Evolutionary conservation across 2,888 invertebrate genomes (phyloP).

Genomic region (Rhopalosiphum nymphaeae): DNA sequence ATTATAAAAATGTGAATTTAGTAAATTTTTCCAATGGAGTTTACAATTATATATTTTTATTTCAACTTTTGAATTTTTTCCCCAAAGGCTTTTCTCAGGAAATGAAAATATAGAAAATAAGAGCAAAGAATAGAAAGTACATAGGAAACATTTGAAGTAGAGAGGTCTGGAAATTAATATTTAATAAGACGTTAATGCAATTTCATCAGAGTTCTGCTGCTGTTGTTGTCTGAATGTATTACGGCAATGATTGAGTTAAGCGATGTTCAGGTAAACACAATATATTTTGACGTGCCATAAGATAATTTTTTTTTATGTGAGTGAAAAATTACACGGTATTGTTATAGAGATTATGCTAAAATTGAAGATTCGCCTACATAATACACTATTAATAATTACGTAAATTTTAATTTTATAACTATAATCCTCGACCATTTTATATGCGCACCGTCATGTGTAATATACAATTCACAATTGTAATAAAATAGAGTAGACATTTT

Average conservation of each 20-base stretch:
- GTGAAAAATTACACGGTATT: not conserved
- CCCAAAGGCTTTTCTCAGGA: not conserved
- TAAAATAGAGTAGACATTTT: not conserved
- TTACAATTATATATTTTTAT: not conserved
- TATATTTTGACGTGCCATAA: not conserved
- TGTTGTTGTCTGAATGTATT: not conserved
- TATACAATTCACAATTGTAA: too few species aligned
- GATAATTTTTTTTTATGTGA: not conserved
- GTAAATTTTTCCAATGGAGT: not conserved
- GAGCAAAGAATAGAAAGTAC: not conserved
- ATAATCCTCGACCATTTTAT: not conserved
- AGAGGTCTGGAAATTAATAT: slow-evolving; percentile 40
- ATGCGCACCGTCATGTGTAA: not conserved
- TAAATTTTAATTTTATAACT: not conserved
- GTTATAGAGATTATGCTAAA: not conserved
- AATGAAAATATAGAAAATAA: not conserved
- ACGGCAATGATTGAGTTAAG: not conserved
- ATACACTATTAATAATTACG: not conserved
- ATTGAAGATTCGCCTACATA: not conserved
- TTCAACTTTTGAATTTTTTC: not conserved
- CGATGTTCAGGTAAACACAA: not conserved
- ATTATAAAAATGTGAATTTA: not conserved
- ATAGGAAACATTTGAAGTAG: not conserved
- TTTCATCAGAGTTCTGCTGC: not conserved
- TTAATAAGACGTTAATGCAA: slow-evolving; percentile 45